Evolutionary conservation across 2,113 vertebrate genomes (phyloP).

Genomic region (Rhabdornis inornatus): DNA sequence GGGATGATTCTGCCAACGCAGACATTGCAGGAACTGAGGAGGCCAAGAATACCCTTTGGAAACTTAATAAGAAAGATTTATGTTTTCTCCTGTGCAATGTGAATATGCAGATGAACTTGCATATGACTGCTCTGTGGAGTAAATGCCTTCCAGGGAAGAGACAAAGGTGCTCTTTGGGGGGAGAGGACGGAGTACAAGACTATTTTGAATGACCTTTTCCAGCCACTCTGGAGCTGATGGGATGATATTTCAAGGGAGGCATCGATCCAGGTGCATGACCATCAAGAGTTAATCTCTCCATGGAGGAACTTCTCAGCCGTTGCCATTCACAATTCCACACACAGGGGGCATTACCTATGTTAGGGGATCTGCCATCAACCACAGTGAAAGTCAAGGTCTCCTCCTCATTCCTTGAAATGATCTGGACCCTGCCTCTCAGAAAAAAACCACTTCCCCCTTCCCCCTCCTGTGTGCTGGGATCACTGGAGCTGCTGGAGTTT

Average conservation of each 20-base stretch:
- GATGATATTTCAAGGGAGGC: background rate
- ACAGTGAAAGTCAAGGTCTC: background rate
- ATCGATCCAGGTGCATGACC: background rate
- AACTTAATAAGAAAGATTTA: background rate
- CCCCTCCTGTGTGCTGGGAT: background rate
- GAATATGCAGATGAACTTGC: background rate
- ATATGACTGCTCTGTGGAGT: background rate
- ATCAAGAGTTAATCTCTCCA: background rate
- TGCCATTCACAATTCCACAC: background rate
- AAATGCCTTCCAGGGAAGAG: background rate
- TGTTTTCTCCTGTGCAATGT: background rate
- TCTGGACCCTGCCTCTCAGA: background rate
- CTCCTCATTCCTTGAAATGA: background rate
- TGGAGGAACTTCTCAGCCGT: background rate
- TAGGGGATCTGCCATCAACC: background rate
- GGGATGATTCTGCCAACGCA: background rate
- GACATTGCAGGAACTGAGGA: background rate
- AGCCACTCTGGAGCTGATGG: background rate
- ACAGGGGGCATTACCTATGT: accelerated
- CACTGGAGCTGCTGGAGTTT: background rate
- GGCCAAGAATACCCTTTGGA: background rate
- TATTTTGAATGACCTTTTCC: background rate
- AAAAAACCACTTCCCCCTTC: background rate
- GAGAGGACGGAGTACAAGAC: background rate
- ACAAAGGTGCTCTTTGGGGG: background rate